Conservation (phyloP, 2,888 invertebrate genomes). For the Argyra leucocephala region DNA sequence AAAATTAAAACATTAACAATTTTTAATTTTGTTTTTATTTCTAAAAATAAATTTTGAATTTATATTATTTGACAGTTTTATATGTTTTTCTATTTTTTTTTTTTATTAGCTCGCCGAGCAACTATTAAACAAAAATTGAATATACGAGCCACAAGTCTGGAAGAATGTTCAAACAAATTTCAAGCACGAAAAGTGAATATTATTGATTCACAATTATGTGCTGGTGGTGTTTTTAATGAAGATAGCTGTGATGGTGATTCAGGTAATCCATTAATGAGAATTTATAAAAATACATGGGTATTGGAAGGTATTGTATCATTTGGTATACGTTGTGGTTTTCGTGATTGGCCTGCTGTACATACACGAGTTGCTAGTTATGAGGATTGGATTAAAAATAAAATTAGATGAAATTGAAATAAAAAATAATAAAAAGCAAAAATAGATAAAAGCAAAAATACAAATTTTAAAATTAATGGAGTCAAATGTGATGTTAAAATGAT, state of each 20-base stretch:
- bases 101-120: conserved; percentile 42
- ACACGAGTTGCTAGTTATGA: conserved; percentile 53
- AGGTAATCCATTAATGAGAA: conserved; percentile 64
- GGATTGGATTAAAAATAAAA: conserved; percentile 42
- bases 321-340: conserved; percentile 55
- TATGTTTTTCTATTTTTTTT: neutral
- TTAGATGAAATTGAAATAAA: neutral
- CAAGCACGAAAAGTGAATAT: conserved; percentile 31
- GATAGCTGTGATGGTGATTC: conserved; percentile 71
- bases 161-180: conserved; percentile 44
- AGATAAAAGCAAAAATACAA: too few species aligned
- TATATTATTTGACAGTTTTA: conserved; percentile 16
- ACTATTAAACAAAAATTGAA: conserved; percentile 49
- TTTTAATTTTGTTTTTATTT: neutral
- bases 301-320: conserved; percentile 58
- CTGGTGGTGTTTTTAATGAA: conserved; percentile 55
- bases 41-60: too few species aligned
- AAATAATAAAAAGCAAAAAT: neutral
- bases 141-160: conserved; percentile 45
- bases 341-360: conserved; percentile 57
- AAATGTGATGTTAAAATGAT: too few species aligned
- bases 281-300: conserved; percentile 47
- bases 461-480: too few species aligned
- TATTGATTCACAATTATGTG: conserved; percentile 51
- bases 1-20: neutral